phyloP scores from a whole-genome alignment of 2,888 invertebrate species.

The Agriopis aurantiaria region DNA sequence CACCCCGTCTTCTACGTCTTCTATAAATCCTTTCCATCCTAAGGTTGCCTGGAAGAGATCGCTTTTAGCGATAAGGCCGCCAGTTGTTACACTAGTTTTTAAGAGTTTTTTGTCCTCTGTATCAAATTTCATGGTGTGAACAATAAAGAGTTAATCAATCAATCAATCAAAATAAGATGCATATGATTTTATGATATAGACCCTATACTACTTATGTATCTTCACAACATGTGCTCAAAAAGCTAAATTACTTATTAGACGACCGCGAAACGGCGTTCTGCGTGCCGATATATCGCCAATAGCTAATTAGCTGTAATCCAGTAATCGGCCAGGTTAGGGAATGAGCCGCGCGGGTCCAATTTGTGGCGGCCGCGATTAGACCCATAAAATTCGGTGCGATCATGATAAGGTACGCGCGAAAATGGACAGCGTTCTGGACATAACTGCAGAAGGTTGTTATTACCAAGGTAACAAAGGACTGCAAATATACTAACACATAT shows the following conservation, averaged over 20 bases:
- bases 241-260: conserved; percentile 28
- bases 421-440: conserved; percentile 63
- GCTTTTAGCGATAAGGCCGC: too few species aligned
- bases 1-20: too few species aligned
- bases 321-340: conserved; percentile 84
- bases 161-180: too few species aligned
- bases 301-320: conserved; percentile 84
- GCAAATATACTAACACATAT: too few species aligned
- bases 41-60: too few species aligned
- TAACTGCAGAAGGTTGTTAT: neutral
- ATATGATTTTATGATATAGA: too few species aligned
- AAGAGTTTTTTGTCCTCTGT: too few species aligned
- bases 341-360: conserved; percentile 82
- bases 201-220: neutral
- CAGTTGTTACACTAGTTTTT: too few species aligned
- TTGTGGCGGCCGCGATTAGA: conserved; percentile 80
- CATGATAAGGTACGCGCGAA: conserved; percentile 82
- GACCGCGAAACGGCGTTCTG: conserved; percentile 43
- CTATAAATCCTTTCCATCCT: too few species aligned
- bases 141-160: too few species aligned
- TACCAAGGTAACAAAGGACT: too few species aligned
- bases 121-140: too few species aligned
- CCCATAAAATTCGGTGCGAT: conserved; percentile 82
- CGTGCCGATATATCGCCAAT: conserved; percentile 78
- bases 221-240: conserved; percentile 12